A percentile compares a stretch with the other conserved stretches of the same genome.
Conservation (phyloP, 2,797 vertebrate species). For the Tadarida brasiliensis region DNA sequence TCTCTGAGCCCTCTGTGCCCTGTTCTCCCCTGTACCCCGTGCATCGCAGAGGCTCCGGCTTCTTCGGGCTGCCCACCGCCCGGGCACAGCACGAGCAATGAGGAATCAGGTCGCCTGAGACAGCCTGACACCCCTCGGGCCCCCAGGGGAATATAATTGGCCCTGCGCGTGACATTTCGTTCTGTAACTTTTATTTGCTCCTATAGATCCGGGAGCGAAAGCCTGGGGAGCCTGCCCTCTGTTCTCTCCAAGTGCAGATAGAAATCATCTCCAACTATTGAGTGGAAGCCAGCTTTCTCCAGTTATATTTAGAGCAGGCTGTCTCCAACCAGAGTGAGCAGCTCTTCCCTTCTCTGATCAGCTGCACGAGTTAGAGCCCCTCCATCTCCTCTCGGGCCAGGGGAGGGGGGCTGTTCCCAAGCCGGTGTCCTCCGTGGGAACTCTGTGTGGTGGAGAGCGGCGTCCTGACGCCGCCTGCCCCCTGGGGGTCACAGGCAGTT, state of each 20-base stretch:
- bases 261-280: conserved; percentile 1
- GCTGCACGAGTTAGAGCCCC: neutral
- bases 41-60: too few relatives aligned
- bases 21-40: neutral
- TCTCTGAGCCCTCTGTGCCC: neutral
- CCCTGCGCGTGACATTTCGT: conserved; percentile 29
- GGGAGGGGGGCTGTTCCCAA: neutral
- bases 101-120: neutral
- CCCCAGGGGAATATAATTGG: conserved; percentile 6
- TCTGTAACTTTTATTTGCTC: conserved; percentile 58
- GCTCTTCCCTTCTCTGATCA: neutral
- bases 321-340: neutral
- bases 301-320: neutral
- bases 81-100: neutral
- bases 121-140: neutral
- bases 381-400: neutral
- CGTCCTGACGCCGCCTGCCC: neutral
- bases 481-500: neutral
- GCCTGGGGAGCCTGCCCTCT: neutral
- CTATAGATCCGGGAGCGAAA: conserved; percentile 22
- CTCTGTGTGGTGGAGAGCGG: neutral
- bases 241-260: conserved; percentile 61
- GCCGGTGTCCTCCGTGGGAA: fast-evolving
- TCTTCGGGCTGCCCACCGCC: neutral
- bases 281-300: neutral